Conservation (phyloP, 2,113 vertebrate genomes). For the Thymallus thymallus region DNA sequence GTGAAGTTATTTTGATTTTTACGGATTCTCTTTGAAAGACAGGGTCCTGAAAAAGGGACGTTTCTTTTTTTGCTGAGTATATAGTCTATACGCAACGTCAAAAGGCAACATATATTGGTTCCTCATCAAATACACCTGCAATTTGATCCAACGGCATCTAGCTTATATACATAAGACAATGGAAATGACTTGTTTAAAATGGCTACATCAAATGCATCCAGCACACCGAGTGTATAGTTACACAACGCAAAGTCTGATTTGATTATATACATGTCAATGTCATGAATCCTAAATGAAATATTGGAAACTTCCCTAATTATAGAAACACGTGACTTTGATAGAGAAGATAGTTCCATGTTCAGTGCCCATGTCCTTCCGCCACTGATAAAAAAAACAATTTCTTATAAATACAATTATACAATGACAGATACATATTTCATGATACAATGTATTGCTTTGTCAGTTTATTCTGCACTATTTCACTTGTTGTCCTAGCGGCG, state of each 20-base stretch:
- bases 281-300: conserved; percentile 38
- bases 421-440: conserved; percentile 11
- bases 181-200: neutral
- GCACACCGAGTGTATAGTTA: neutral
- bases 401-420: neutral
- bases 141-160: neutral
- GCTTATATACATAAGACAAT: neutral
- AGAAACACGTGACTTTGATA: conserved; percentile 66
- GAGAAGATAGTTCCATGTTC: conserved; percentile 43
- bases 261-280: neutral
- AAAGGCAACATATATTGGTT: neutral
- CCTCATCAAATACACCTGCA: neutral
- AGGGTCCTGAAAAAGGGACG: too few relatives aligned
- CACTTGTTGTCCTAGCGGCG: neutral
- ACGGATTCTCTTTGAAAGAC: too few relatives aligned
- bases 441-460: neutral
- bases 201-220: neutral
- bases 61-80: too few relatives aligned
- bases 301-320: conserved; percentile 71
- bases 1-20: too few relatives aligned
- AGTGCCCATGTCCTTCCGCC: conserved; percentile 54
- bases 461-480: neutral
- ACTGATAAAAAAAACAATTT: neutral
- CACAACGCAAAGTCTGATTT: neutral
- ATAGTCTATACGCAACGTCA: neutral